Evolutionary conservation across 2,888 invertebrate genomes (phyloP), one percentile per base, ranked within the genome.

Genomic region (Coremacera marginata): DNA sequence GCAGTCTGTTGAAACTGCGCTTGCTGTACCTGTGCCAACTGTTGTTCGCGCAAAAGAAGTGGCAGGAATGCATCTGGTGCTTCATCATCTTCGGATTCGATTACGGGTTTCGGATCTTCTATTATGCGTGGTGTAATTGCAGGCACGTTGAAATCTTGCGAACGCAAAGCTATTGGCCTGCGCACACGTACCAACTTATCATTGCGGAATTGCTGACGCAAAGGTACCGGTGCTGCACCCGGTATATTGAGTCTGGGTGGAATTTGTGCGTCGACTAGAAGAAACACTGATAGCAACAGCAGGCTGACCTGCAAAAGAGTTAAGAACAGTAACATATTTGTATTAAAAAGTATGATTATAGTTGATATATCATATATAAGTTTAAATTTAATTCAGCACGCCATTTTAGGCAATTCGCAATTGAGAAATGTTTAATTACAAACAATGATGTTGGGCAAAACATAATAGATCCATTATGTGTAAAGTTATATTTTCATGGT

Each of bases 241-340:
- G 94, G 93, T 81, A 94, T 93, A 83, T 90, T 91, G 22, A 94
- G 88, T 83, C 94, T 90, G 14, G 91, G 93, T n/a, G 94, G 94
- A 75, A 90, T 84, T 88, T 92, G 91, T 82, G 91, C 91, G 74
- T 86, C 82, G 76, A 84, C 86, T 80, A 87, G 76, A 55, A 75
- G 79, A 37, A 76, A 16, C 5, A 55, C 37, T 31, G 51, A 49
- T 8, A 73, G 34, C 63, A 74, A 22, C 25, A 67, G 49, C 27
- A 73, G 62, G 27, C 62, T 51, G 44, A 82, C 68, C 84, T 83
- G 81, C 16, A 83, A 82, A 52, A 62, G 27, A 62, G 2, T 62
- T 1, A 31, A 62, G 11, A 62, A 22, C 3, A 62, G 31, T 62
- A 5, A 55, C 1, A 55, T 55, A 2, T 14, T 44, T 55, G 19